Evolutionary conservation across 2,888 invertebrate genomes (phyloP).

Genomic region (Eurytoma adleriae): DNA sequence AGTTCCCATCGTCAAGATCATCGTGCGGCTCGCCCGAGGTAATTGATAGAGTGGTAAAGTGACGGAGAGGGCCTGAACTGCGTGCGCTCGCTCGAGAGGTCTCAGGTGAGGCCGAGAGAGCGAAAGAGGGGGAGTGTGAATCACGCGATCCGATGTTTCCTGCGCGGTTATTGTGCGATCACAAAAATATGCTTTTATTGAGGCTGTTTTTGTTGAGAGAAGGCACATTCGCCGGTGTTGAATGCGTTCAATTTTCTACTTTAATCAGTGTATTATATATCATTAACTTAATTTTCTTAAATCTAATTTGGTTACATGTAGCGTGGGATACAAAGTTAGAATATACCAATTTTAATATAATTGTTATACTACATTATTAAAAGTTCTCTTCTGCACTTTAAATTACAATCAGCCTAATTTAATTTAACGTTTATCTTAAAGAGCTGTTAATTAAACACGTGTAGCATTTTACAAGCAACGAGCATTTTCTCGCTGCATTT

Average conservation of each 20-base stretch:
- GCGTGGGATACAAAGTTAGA: not conserved
- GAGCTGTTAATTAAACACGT: no score
- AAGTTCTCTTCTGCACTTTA: no score
- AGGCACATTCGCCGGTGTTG: not conserved
- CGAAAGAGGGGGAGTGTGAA: constrained; percentile 32
- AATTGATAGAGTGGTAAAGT: constrained; percentile 61
- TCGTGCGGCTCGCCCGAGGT: constrained; percentile 35
- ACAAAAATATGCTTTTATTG: constrained; percentile 12
- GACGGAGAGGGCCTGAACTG: constrained; percentile 35
- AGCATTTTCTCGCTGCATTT: no score
- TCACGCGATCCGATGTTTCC: constrained; percentile 53
- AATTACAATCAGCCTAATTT: no score
- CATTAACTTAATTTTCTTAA: no score
- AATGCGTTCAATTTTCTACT: no score
- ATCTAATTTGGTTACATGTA: no score
- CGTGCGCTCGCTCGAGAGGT: not conserved
- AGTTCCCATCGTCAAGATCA: constrained; percentile 56
- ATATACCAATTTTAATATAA: no score
- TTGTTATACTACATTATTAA: no score
- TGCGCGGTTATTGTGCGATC: not conserved
- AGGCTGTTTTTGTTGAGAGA: not conserved
- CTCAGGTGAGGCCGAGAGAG: not conserved
- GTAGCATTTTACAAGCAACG: no score
- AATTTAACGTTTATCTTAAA: no score
- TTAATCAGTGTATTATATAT: no score